These are phyloP conservation scores for Melanostigma gelatinosum DNA, from an alignment of 2,113 vertebrate genomes.

Conservation along the genomic window DNA sequence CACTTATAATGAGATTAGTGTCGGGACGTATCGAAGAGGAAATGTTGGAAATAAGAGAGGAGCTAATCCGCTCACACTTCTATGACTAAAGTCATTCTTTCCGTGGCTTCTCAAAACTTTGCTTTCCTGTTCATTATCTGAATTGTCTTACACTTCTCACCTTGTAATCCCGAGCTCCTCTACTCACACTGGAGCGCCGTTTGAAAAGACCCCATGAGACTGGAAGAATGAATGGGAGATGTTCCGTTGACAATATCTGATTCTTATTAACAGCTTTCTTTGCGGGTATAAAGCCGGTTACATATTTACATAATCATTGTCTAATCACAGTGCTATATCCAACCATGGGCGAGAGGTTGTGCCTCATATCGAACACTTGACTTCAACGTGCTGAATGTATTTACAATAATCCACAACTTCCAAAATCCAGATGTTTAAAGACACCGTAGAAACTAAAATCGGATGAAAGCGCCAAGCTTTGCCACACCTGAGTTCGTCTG, in stretches of 20 bases:
- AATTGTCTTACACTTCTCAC: constrained; percentile 53
- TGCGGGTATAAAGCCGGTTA: constrained; percentile 20
- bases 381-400: background rate
- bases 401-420: constrained; percentile 5
- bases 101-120: constrained; percentile 58
- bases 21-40: constrained; percentile 68
- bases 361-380: constrained; percentile 13
- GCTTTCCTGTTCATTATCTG: constrained; percentile 65
- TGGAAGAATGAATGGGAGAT: constrained; percentile 39
- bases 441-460: constrained; percentile 8
- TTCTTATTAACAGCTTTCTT: constrained; percentile 36
- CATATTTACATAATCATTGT: constrained; percentile 35
- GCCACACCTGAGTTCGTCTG: constrained; percentile 32
- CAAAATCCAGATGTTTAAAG: constrained; percentile 11
- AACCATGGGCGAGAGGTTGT: constrained; percentile 5
- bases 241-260: constrained; percentile 37
- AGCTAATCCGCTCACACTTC: constrained; percentile 73
- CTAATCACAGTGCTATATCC: constrained; percentile 18
- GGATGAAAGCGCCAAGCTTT: constrained; percentile 21
- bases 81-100: constrained; percentile 62
- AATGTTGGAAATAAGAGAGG: constrained; percentile 71
- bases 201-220: constrained; percentile 42
- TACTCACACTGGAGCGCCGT: constrained; percentile 32
- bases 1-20: constrained; percentile 81
- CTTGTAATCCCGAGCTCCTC: constrained; percentile 58